These are phyloP conservation scores for Rhynchophorus ferrugineus DNA, from an alignment of 1,140 invertebrate genomes.

Conservation along the genomic window DNA sequence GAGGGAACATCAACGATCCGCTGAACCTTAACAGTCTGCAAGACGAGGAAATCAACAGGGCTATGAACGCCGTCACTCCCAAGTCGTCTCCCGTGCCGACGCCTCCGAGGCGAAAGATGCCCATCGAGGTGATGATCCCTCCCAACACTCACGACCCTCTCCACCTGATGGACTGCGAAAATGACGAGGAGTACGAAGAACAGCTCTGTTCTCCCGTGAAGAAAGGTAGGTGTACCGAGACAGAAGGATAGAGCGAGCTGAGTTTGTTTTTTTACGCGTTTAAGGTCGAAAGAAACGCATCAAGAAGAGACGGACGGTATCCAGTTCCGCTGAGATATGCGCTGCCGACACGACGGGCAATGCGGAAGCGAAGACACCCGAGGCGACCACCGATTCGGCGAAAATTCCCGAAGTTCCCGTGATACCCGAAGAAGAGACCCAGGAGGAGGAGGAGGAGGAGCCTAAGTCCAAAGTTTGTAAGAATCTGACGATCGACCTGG, in stretches of 20 bases:
- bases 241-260: not conserved
- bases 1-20: conserved; percentile 91
- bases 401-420: conserved; percentile 35
- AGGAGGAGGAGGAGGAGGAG: not conserved
- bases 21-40: conserved; percentile 88
- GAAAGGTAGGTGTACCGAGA: conserved; percentile 34
- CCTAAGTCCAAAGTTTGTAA: conserved; percentile 2
- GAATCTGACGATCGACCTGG: conserved; percentile 9
- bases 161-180: conserved; percentile 73
- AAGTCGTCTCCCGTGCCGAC: conserved; percentile 83
- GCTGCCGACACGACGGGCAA: conserved; percentile 21
- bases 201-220: conserved; percentile 58
- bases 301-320: conserved; percentile 49
- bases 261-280: conserved; percentile 3
- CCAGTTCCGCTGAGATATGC: conserved; percentile 39
- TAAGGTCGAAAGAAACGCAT: conserved; percentile 47
- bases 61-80: conserved; percentile 81
- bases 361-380: conserved; percentile 37
- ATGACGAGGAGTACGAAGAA: conserved; percentile 72
- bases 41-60: conserved; percentile 77
- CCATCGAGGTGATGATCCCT: conserved; percentile 82
- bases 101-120: conserved; percentile 70
- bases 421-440: not conserved
- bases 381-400: conserved; percentile 34
- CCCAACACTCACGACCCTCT: conserved; percentile 87